phyloP scores from a whole-genome alignment of 2,797 vertebrate species.

The Telmatherina bonti region DNA sequence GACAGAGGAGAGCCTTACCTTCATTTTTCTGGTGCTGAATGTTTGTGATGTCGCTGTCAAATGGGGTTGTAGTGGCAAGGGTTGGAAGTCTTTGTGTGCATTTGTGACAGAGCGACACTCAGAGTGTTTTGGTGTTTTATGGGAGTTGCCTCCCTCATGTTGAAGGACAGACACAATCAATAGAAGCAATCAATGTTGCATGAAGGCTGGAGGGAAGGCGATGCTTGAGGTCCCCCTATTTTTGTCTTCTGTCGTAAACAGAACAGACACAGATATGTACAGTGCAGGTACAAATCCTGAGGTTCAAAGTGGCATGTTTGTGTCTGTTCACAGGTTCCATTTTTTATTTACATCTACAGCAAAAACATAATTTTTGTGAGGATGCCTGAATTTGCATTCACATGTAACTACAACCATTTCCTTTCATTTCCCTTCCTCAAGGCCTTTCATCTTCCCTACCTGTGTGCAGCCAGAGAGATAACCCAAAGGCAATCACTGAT shows the following conservation, averaged over 20 bases:
- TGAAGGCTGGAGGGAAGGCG: slow-evolving; percentile 60
- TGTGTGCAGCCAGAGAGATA: slow-evolving; percentile 40
- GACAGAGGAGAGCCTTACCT: slow-evolving; percentile 30
- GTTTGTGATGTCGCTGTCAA: slow-evolving; percentile 24
- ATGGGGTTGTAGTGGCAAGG: slow-evolving; percentile 26
- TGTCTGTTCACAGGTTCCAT: slow-evolving; percentile 15
- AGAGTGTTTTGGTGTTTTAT: slow-evolving; percentile 54
- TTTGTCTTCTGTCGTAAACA: slow-evolving; percentile 21
- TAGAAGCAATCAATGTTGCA: slow-evolving; percentile 80
- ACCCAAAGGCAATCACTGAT: slow-evolving; percentile 25
- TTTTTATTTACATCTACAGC: slow-evolving; percentile 8
- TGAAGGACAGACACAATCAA: slow-evolving; percentile 82
- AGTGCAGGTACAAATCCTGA: slow-evolving; percentile 25
- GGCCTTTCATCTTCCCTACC: slow-evolving; percentile 53
- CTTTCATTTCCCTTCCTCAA: slow-evolving; percentile 29
- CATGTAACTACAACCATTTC: slow-evolving; percentile 18
- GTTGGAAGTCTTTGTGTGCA: slow-evolving; percentile 6
- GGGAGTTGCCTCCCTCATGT: slow-evolving; percentile 48
- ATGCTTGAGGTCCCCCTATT: slow-evolving; percentile 36
- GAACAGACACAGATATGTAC: slow-evolving; percentile 5
- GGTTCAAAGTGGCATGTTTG: slow-evolving; percentile 37
- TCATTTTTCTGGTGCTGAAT: slow-evolving; percentile 46
- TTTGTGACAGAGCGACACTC: slow-evolving; percentile 6
- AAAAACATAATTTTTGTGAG: background rate
- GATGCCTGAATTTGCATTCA: slow-evolving; percentile 23